Evolutionary conservation across 2,888 invertebrate species (phyloP), one percentile per base, ranked within the genome.

Genomic region (Blera fallax): DNA sequence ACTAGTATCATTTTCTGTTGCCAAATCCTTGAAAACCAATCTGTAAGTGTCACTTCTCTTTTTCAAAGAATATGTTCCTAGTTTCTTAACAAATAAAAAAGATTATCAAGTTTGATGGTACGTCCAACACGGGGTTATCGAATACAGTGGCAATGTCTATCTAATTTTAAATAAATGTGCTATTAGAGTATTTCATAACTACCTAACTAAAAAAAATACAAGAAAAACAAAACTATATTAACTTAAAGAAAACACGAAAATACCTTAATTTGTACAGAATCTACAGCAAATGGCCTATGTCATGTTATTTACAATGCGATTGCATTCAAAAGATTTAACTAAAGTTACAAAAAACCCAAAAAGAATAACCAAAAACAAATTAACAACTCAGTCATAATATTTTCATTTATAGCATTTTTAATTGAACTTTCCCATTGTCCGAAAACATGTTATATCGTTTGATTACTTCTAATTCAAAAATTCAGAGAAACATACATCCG

Each of bases 361-460:
- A n/a, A n/a, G n/a, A n/a, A n/a, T n/a, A n/a, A n/a, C n/a, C n/a
- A n/a, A n/a, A n/a, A n/a, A n/a, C n/a, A 21, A 14, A 21, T 45
- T 24, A 70, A 58, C 37, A 40, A 64, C 43, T 72, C 16, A 72
- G 18, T 52, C 7, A 43, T 43, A 43, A 37, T 18, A 16, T 27
- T 62, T 8, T 16, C 3, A 8, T 64, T 34, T 11, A 27, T 34
- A 34, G n/a, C 37, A 14, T 24, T 79, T 62, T 73, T 62, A 69
- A 56, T 76, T 76, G 81, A 85, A 81, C 76, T 85, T 81, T 76
- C 54, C 72, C 76, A 74, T 69, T 80, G 80, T 74, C 80, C 80
- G 77, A 80, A 79, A 84, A 84, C 84, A 85, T 77, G 76, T 85
- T 85, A 81, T 58, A 77, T 85, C 81, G 85, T 60, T 85, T 76